phyloP scores from a whole-genome alignment of 2,797 vertebrate species.

The Chlorospingus flavigularis region DNA sequence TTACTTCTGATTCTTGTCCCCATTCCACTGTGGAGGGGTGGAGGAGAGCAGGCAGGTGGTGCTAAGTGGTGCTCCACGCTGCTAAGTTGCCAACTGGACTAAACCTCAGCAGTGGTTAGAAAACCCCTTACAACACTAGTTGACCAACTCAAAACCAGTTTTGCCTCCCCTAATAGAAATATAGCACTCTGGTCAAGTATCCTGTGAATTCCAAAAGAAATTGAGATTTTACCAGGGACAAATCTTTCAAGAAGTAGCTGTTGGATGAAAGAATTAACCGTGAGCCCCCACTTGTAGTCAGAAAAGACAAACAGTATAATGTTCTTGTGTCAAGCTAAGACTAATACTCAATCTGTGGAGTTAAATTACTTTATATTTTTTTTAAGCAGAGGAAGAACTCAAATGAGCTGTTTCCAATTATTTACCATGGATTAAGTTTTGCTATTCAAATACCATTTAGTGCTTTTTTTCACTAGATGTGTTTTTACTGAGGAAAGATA shows the following conservation, averaged over 20 bases:
- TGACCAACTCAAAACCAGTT: background rate
- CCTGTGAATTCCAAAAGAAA: background rate
- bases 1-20: background rate
- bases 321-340: background rate
- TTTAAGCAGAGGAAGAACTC: slow-evolving; percentile 1
- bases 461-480: background rate
- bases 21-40: accelerated
- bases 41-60: background rate
- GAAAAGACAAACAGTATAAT: background rate
- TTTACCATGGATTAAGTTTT: slow-evolving; percentile 38
- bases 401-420: slow-evolving; percentile 38
- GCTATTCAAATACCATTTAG: background rate
- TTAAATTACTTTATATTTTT: background rate
- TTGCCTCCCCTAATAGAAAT: background rate
- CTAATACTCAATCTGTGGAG: background rate
- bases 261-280: background rate
- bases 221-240: background rate
- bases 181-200: background rate
- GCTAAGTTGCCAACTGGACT: background rate
- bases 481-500: background rate
- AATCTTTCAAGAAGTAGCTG: background rate
- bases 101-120: background rate
- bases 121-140: background rate
- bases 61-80: too few species aligned
- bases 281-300: accelerated